Conservation (phyloP, 2,113 vertebrate genomes). For the Cyanoramphus novaezelandiae region DNA sequence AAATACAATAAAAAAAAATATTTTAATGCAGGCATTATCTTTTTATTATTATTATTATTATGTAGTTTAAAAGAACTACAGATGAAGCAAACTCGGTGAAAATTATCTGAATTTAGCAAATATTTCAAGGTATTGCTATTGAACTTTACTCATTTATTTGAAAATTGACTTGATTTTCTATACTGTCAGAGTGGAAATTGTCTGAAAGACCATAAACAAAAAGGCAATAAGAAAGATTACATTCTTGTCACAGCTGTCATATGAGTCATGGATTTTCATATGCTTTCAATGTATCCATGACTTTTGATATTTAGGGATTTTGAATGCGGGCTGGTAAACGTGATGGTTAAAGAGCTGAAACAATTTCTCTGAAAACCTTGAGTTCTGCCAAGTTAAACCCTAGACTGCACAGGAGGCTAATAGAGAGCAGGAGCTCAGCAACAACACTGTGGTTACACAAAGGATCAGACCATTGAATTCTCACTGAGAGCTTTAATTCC, state of each 20-base stretch:
- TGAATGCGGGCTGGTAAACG: constrained; percentile 54
- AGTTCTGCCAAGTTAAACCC: constrained; percentile 64
- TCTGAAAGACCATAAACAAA: constrained; percentile 1
- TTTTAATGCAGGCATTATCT: not conserved
- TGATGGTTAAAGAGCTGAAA: constrained; percentile 59
- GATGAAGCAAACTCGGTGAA: not conserved
- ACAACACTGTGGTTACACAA: constrained; percentile 63
- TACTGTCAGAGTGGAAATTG: not conserved
- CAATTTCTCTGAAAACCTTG: constrained; percentile 59
- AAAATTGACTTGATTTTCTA: not conserved
- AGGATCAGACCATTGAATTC: constrained; percentile 46
- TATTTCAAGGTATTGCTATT: not conserved
- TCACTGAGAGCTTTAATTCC: constrained; percentile 56
- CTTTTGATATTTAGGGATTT: constrained; percentile 60
- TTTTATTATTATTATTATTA: not conserved
- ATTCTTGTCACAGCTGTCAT: constrained; percentile 55
- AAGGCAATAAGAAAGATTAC: not conserved
- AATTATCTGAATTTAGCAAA: not conserved
- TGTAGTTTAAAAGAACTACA: not conserved
- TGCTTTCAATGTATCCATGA: constrained; percentile 49
- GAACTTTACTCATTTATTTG: not conserved
- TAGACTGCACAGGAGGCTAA: constrained; percentile 53
- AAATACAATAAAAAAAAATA: not conserved
- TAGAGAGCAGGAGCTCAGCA: constrained; percentile 59
- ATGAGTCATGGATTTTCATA: constrained; percentile 20